These are phyloP conservation scores for Temnothorax rugatulus DNA, from an alignment of 2,888 invertebrate genomes.

Conservation along the genomic window DNA sequence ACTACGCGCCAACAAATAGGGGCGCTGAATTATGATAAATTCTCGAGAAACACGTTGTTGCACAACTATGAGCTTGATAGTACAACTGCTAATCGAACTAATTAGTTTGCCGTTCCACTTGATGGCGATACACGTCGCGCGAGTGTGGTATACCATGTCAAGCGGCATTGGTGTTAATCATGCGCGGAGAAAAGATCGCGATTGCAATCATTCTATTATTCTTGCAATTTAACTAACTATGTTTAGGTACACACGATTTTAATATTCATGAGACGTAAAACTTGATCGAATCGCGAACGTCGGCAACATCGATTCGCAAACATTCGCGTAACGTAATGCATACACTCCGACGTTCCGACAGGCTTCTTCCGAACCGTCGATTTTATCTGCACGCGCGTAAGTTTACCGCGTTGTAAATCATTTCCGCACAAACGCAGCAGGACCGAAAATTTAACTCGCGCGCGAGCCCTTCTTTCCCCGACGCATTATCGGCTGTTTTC, in stretches of 20 bases:
- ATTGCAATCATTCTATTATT: constrained; percentile 8
- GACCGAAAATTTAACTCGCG: constrained; percentile 15
- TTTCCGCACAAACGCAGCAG: not conserved
- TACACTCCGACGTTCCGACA: not conserved
- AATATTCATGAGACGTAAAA: not conserved
- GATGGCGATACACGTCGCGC: not conserved
- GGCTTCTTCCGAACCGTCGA: not conserved
- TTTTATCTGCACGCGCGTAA: constrained; percentile 1
- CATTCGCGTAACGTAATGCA: not conserved
- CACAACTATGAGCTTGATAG: constrained; percentile 28
- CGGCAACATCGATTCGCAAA: constrained; percentile 18
- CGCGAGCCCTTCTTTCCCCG: constrained; percentile 12
- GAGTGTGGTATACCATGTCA: not conserved
- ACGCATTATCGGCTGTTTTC: constrained; percentile 27
- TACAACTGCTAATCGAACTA: constrained; percentile 19
- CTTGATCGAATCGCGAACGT: not conserved
- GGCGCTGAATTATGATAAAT: constrained; percentile 31
- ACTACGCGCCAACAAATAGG: not conserved
- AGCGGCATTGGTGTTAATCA: not conserved
- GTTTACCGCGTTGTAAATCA: constrained; percentile 11
- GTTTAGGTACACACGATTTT: not conserved
- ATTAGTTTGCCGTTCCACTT: constrained; percentile 24
- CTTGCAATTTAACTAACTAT: not conserved
- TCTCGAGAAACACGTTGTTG: constrained; percentile 9
- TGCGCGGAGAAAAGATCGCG: not conserved